Conservation (phyloP, 2,888 invertebrate genomes). For the Automeris io region DNA sequence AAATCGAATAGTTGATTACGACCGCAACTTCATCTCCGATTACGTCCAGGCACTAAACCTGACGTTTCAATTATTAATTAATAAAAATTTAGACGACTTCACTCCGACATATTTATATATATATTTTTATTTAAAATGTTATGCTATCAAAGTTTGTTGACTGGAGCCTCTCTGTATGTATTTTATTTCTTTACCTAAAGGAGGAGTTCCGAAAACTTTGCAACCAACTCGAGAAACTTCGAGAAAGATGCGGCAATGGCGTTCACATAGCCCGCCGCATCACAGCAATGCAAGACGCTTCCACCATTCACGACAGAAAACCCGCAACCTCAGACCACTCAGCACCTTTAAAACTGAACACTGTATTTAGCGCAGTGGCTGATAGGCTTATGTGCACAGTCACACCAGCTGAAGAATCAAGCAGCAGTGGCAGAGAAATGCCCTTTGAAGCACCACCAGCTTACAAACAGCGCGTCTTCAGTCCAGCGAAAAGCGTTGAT, state of each 20-base stretch:
- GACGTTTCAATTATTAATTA: too few relatives aligned
- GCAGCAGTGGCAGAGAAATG: slow-evolving; percentile 66
- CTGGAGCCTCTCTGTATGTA: too few relatives aligned
- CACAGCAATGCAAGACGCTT: slow-evolving; percentile 89
- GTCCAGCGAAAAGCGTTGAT: slow-evolving; percentile 60
- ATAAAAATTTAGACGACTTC: too few relatives aligned
- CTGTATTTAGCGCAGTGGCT: slow-evolving; percentile 71
- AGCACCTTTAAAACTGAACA: slow-evolving; percentile 68
- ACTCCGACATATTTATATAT: too few relatives aligned
- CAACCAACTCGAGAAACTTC: slow-evolving; percentile 87
- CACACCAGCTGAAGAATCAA: slow-evolving; percentile 69
- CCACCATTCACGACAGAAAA: slow-evolving; percentile 74
- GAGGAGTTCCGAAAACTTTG: slow-evolving; percentile 90
- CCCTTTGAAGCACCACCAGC: slow-evolving; percentile 67
- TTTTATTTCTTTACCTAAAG: slow-evolving; percentile 45
- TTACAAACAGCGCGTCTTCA: slow-evolving; percentile 68
- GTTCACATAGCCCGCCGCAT: slow-evolving; percentile 85
- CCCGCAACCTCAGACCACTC: slow-evolving; percentile 68
- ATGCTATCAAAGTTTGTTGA: too few relatives aligned
- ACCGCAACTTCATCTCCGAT: too few relatives aligned
- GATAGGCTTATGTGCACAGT: slow-evolving; percentile 72
- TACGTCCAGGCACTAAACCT: too few relatives aligned
- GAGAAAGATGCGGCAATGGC: slow-evolving; percentile 86
- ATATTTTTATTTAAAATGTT: too few relatives aligned
- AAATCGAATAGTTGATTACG: too few relatives aligned